These are phyloP conservation scores for Corticium candelabrum DNA, from an alignment of 37 sponge, comb jelly and placozoan species.

Conservation along the genomic window DNA sequence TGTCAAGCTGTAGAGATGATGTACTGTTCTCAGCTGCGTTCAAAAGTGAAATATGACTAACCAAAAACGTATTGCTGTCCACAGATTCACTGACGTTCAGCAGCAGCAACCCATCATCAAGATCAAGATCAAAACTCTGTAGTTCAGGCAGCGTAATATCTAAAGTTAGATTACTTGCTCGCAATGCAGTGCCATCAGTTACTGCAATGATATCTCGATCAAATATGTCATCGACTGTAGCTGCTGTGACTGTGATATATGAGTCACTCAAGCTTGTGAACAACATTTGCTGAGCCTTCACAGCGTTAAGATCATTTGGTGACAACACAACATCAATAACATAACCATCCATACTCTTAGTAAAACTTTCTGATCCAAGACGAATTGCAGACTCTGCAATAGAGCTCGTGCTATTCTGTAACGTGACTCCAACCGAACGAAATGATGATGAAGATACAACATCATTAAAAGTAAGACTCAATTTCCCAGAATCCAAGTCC, in stretches of 20 bases:
- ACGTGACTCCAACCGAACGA: background rate
- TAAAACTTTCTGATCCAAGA: background rate
- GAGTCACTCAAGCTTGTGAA: constrained; percentile 28
- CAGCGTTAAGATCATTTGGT: constrained; percentile 41
- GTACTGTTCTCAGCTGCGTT: background rate
- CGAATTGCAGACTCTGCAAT: background rate
- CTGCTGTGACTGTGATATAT: constrained; percentile 21
- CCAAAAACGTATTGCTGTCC: background rate
- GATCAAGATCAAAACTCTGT: constrained; percentile 37
- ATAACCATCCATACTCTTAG: constrained; percentile 33
- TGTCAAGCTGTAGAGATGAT: background rate
- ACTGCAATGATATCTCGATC: background rate
- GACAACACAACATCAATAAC: constrained; percentile 29
- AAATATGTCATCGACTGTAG: background rate
- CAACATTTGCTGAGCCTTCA: constrained; percentile 56
- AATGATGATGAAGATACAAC: constrained; percentile 9
- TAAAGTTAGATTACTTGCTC: background rate
- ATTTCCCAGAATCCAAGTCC: constrained; percentile 14
- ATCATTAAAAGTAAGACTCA: constrained; percentile 21
- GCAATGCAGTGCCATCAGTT: constrained; percentile 10
- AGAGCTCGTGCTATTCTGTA: background rate
- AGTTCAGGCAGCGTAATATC: constrained; percentile 30
- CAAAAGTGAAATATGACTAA: background rate
- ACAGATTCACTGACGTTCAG: constrained; percentile 71
- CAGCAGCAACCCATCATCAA: constrained; percentile 39